Percentiles rank a stretch among this genome's conserved stretches.
Evolutionary conservation across 1,140 invertebrate genomes (phyloP).

Genomic region (Sitophilus oryzae): DNA sequence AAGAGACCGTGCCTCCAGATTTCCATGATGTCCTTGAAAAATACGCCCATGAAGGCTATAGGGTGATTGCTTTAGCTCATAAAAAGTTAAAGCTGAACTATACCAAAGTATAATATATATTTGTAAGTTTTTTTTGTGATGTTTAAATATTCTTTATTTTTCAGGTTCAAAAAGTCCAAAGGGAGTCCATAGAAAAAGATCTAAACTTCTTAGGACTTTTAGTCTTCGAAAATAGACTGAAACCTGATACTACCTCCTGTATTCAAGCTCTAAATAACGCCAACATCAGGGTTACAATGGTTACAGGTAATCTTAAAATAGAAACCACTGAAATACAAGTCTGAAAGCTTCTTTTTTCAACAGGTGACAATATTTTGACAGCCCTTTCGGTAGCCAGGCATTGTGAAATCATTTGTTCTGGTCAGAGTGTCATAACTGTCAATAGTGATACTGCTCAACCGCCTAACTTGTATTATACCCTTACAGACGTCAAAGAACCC

Average conservation of each 20-base stretch:
- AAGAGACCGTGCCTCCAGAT: constrained; percentile 59
- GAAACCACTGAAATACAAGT: not conserved
- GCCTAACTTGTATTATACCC: constrained; percentile 40
- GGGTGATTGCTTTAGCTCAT: constrained; percentile 80
- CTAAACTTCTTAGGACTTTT: constrained; percentile 85
- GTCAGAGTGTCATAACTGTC: constrained; percentile 63
- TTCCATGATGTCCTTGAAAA: constrained; percentile 64
- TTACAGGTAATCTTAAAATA: constrained; percentile 65
- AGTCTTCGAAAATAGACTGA: constrained; percentile 88
- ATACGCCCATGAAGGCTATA: constrained; percentile 82
- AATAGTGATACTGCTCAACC: constrained; percentile 31
- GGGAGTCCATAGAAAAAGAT: constrained; percentile 74
- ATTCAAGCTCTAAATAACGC: constrained; percentile 78
- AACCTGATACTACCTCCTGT: constrained; percentile 74
- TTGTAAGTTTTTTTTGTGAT: not conserved
- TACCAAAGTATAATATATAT: constrained; percentile 47
- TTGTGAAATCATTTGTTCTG: constrained; percentile 78
- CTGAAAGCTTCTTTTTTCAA: constrained; percentile 24
- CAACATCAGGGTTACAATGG: constrained; percentile 88
- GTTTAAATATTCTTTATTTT: not conserved
- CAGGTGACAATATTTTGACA: constrained; percentile 95
- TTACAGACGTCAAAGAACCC: constrained; percentile 33
- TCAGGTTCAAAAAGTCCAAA: constrained; percentile 60
- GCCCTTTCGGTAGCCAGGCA: constrained; percentile 94
- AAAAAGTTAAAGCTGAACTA: constrained; percentile 57